Evolutionary conservation across 2,113 vertebrate species (phyloP).

Genomic region (Pseudolaguvia tuberculata): DNA sequence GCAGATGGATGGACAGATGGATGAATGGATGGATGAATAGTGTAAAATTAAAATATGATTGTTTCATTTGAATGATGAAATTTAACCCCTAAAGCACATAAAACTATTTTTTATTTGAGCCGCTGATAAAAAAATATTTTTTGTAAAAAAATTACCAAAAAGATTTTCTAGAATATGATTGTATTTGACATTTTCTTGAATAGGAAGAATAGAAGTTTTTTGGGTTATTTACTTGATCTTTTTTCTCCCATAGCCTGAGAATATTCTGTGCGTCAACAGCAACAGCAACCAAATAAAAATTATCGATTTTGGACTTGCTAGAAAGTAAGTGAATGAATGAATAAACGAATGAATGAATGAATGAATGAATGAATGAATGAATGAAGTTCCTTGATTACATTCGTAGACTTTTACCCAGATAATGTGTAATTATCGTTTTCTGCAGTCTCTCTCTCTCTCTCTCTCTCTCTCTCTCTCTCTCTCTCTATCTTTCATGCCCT

Average conservation of each 20-base stretch:
- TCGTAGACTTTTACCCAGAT: background rate
- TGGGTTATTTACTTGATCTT: background rate
- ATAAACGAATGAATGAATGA: background rate
- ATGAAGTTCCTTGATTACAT: background rate
- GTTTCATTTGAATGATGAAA: too few relatives aligned
- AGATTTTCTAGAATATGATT: too few relatives aligned
- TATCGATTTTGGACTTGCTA: conserved; percentile 85
- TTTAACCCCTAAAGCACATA: too few relatives aligned
- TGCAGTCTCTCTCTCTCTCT: background rate
- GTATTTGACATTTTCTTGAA: too few relatives aligned
- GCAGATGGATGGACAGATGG: too few relatives aligned
- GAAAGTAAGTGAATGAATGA: conserved; percentile 71
- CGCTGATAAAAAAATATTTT: too few relatives aligned
- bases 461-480: too few relatives aligned
- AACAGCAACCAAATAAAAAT: conserved; percentile 88
- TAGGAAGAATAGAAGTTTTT: background rate
- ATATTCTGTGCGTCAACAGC: conserved; percentile 79
- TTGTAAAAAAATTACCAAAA: too few relatives aligned
- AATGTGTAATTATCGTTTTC: conserved; percentile 2
- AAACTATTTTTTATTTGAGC: too few relatives aligned
- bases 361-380: background rate
- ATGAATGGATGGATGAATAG: too few relatives aligned
- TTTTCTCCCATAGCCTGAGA: conserved; percentile 75
- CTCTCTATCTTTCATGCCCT: background rate
- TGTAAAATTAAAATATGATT: too few relatives aligned